These are phyloP conservation scores for Rotaria sp. DNA, from an alignment of 2,888 invertebrate species.

Conservation along the genomic window DNA sequence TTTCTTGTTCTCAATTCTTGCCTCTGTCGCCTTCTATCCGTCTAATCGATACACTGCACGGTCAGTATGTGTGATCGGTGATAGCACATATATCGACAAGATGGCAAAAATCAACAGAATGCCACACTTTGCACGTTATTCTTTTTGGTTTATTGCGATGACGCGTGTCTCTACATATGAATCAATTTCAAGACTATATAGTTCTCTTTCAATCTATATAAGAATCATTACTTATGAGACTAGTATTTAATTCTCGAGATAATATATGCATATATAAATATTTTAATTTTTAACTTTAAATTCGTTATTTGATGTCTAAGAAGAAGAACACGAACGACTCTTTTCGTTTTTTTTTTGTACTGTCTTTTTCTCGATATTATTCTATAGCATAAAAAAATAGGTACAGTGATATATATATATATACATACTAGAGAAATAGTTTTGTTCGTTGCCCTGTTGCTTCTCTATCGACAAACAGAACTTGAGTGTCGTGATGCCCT, in stretches of 20 bases:
- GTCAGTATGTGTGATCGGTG: conserved; percentile 24
- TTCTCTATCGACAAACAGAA: neutral
- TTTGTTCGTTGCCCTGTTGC: neutral
- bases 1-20: conserved; percentile 1
- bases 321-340: neutral
- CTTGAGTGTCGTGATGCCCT: neutral
- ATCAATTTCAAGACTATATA: neutral
- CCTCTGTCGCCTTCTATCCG: conserved; percentile 24
- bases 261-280: neutral
- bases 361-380: neutral
- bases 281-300: neutral
- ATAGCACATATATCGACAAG: conserved; percentile 7
- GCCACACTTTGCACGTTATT: neutral
- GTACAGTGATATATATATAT: neutral
- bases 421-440: neutral
- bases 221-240: no score
- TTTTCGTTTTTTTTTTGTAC: neutral
- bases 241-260: neutral
- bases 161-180: neutral
- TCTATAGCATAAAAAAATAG: conserved; percentile 1
- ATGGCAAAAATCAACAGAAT: conserved; percentile 12
- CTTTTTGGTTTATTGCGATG: neutral
- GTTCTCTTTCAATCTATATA: neutral
- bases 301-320: neutral
- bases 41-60: conserved; percentile 15